Evolutionary conservation across 2,888 invertebrate species (phyloP).

Genomic region (Caradrina kadenii): DNA sequence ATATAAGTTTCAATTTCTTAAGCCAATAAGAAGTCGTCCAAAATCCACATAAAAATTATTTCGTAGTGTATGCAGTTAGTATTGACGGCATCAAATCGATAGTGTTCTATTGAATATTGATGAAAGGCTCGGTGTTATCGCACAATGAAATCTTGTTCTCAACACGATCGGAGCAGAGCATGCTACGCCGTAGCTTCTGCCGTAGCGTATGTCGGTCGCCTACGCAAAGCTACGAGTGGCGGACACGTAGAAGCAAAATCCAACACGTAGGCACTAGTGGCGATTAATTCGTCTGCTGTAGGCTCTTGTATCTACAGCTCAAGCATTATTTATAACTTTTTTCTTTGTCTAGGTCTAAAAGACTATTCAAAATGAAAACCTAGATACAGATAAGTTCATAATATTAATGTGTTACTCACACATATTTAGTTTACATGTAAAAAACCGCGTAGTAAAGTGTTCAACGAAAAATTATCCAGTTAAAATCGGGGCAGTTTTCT

Average conservation of each 20-base stretch:
- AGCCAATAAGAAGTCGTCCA: not conserved
- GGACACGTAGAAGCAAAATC: not conserved
- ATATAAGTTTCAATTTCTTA: not conserved
- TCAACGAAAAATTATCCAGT: not conserved
- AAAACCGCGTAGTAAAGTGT: not conserved
- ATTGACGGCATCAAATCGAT: not conserved
- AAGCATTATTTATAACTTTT: not conserved
- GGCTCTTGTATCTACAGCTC: not conserved
- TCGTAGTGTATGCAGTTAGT: too few relatives aligned
- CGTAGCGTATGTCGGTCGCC: constrained; percentile 10
- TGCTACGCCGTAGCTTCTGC: constrained; percentile 23
- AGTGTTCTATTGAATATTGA: not conserved
- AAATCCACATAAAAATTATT: not conserved
- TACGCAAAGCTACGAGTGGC: not conserved
- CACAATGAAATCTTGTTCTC: not conserved
- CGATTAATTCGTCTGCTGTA: too few relatives aligned
- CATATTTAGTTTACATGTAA: too few relatives aligned
- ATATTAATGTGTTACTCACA: too few relatives aligned
- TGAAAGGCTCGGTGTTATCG: not conserved
- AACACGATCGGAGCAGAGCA: not conserved
- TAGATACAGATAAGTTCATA: too few relatives aligned
- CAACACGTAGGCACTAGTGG: not conserved
- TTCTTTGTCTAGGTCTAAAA: not conserved
- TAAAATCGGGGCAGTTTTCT: not conserved
- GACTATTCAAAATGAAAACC: too few relatives aligned